Evolutionary conservation across 2,888 invertebrate species (phyloP).

Genomic region (Colletes collaris): DNA sequence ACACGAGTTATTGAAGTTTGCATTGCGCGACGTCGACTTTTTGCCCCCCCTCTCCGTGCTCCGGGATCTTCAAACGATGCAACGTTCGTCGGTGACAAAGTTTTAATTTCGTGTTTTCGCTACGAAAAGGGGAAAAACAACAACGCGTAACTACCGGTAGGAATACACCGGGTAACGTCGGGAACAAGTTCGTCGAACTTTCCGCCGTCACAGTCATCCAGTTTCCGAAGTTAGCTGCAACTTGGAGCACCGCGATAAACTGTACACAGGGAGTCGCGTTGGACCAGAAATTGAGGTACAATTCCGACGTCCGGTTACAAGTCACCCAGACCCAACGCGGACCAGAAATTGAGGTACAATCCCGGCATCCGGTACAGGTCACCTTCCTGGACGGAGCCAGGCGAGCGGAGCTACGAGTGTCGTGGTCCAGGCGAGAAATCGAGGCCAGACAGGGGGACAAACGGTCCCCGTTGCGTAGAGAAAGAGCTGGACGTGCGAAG

Average conservation of each 20-base stretch:
- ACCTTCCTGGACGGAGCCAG: not conserved
- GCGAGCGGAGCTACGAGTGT: not conserved
- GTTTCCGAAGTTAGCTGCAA: not conserved
- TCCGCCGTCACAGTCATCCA: not conserved
- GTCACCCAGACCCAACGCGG: no score
- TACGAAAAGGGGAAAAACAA: no score
- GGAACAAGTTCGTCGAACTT: not conserved
- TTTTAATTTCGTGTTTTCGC: not conserved
- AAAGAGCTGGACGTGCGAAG: slow-evolving; percentile 20
- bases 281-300: not conserved
- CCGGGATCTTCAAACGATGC: not conserved
- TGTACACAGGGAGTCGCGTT: no score
- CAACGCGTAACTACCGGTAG: not conserved
- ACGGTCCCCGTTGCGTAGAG: slow-evolving; percentile 21
- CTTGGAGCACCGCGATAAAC: no score
- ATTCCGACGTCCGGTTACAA: not conserved
- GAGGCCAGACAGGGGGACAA: slow-evolving; percentile 22
- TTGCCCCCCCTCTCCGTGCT: not conserved
- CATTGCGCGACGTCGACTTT: not conserved
- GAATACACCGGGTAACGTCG: not conserved
- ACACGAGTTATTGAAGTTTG: slow-evolving; percentile 9
- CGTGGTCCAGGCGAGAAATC: slow-evolving; percentile 12
- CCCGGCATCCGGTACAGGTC: no score
- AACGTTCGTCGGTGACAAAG: no score
- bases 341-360: not conserved